phyloP scores from a whole-genome alignment of 2,797 vertebrate species.

The Leptatherina wallacei region DNA sequence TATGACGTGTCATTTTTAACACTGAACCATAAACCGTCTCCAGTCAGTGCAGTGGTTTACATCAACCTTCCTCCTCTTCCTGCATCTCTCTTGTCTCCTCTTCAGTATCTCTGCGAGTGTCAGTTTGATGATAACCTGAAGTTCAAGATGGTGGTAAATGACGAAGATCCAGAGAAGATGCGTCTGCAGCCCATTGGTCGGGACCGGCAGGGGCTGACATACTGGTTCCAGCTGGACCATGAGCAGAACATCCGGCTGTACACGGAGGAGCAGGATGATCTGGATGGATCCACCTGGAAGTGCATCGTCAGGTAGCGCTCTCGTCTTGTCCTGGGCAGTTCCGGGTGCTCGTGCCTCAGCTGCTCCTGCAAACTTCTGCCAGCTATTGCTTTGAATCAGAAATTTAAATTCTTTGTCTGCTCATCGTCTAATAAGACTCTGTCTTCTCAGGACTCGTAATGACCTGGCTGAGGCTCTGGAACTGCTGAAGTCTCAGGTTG shows the following conservation, averaged over 20 bases:
- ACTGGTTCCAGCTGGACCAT: conserved; percentile 97
- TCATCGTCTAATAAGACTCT: neutral
- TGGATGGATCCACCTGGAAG: conserved; percentile 94
- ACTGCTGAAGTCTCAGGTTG: conserved; percentile 92
- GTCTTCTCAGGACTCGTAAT: conserved; percentile 87
- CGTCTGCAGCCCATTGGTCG: conserved; percentile 94
- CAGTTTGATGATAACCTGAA: conserved; percentile 99
- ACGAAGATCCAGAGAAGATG: conserved; percentile 96
- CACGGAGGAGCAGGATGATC: conserved; percentile 97
- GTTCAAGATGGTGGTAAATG: conserved; percentile 94
- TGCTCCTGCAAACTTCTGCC: neutral
- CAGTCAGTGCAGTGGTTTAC: neutral
- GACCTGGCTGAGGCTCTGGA: conserved; percentile 95
- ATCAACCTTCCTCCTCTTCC: neutral
- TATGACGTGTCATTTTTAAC: conserved; percentile 59
- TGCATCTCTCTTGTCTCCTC: neutral
- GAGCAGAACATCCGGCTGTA: conserved; percentile 96
- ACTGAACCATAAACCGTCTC: neutral
- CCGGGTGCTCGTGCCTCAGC: neutral
- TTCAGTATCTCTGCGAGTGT: conserved; percentile 96
- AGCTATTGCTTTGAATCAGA: neutral
- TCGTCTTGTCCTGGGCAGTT: neutral
- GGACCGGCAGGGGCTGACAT: conserved; percentile 93
- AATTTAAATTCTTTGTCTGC: neutral
- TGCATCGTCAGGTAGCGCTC: conserved; percentile 92